These are phyloP conservation scores for Stenopsyche tienmushanensis DNA, from an alignment of 1,140 invertebrate species.

Conservation along the genomic window DNA sequence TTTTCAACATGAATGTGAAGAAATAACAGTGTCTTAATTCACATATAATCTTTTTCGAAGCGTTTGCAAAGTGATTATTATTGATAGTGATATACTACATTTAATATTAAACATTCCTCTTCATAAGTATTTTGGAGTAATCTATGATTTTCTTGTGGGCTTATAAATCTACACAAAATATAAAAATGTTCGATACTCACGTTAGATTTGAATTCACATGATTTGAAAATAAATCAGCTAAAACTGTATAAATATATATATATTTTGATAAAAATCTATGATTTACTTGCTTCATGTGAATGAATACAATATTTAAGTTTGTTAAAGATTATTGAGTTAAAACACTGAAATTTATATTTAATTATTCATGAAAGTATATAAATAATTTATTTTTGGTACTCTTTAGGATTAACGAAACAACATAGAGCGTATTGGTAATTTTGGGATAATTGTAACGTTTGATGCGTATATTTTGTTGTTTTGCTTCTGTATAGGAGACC, in stretches of 20 bases:
- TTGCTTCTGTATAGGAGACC: slow-evolving; percentile 13
- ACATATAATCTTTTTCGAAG: slow-evolving; percentile 6
- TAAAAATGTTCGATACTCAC: not conserved
- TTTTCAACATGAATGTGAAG: slow-evolving; percentile 7
- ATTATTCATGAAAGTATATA: too few species aligned
- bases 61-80: not conserved
- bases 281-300: too few species aligned
- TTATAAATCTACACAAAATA: too few species aligned
- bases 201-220: not conserved
- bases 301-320: too few species aligned
- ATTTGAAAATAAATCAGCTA: too few species aligned
- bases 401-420: not conserved
- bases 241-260: too few species aligned
- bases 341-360: too few species aligned
- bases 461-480: slow-evolving; percentile 11
- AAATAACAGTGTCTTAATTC: slow-evolving; percentile 19
- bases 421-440: not conserved
- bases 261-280: too few species aligned
- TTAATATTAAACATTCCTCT: too few species aligned
- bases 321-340: too few species aligned
- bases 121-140: too few species aligned
- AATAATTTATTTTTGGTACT: slow-evolving; percentile 10
- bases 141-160: too few species aligned
- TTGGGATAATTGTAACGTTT: not conserved
- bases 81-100: not conserved